Evolutionary conservation across 2,113 vertebrate species (phyloP), one percentile per base, ranked within the genome.

Genomic region (Amblyornis subalaris): DNA sequence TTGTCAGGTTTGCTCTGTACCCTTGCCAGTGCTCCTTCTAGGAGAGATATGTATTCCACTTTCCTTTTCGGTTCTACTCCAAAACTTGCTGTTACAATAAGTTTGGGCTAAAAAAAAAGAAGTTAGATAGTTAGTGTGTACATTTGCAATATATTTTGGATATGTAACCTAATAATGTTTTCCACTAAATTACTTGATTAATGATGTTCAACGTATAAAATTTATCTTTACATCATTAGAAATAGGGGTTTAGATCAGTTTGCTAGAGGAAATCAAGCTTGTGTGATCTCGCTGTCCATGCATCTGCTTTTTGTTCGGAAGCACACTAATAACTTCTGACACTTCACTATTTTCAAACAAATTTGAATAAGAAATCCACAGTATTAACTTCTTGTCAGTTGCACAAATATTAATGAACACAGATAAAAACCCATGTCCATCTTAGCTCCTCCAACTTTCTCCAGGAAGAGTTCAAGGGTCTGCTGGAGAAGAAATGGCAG

Each of bases 1-100:
- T 98, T 99, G 1, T 98, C 90, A 75, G 99, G 99, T 85, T 92
- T 98, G 95, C 98, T 98, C 33, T 98, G 97, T 89, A 98, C 98
- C 47, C 98, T 97, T 94, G 98, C 97, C 94, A 99, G 80, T 2
- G 99, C 99, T 97, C 97, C 98, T 96, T 99, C 98, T 81, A 99
- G 96, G 90, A 99, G 98, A 29, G 99, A 98, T 33, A 99, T 75
- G 79, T 99, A 99, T 58, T 98, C 98, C 35, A 99, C 99, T 81
- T 91, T 98, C 53, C 99, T 98, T 93, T 98, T 99, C 0, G 98
- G 99, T 96, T 99, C 99, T 50, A 99, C 98, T 85, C 99, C 99
- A 97, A 99, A 99, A 13, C 98, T 99, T 72, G 99, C 98, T 19
- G 99, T 99, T 54, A 99, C 98, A 69, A 99, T 94, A 93, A 99